These are phyloP conservation scores for Mesocentrotus franciscanus DNA, from an alignment of 53 echinoderm and acorn worm genomes.

Conservation along the genomic window DNA sequence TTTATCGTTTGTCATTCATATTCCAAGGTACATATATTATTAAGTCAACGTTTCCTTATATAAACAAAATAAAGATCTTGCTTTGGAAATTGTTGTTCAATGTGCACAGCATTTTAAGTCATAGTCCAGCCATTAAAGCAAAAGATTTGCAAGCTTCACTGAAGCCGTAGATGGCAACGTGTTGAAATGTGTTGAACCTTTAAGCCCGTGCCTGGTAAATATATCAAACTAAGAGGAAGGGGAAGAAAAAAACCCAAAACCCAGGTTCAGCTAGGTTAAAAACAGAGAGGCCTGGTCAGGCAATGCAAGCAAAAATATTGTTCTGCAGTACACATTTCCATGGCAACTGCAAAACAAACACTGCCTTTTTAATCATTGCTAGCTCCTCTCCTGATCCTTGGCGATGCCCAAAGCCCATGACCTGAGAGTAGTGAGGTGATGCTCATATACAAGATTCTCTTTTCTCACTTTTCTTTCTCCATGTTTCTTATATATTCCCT, in stretches of 20 bases:
- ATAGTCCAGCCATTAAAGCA: not conserved
- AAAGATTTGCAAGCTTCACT: not conserved
- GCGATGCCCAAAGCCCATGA: constrained; percentile 47
- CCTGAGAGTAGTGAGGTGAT: constrained; percentile 20
- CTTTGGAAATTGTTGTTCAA: not conserved
- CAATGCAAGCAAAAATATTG: constrained; percentile 63
- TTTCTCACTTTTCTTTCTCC: not conserved
- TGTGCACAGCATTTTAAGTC: not conserved
- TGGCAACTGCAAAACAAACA: constrained; percentile 66
- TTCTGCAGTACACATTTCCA: constrained; percentile 44
- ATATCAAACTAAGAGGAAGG: not conserved
- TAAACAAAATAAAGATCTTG: not conserved
- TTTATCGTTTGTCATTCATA: no score
- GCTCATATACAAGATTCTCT: not conserved
- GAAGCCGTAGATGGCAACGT: not conserved
- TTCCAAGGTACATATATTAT: not conserved
- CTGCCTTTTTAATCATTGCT: constrained; percentile 53
- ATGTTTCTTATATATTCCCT: constrained; percentile 15
- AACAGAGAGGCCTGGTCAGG: constrained; percentile 60
- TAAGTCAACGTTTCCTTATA: not conserved
- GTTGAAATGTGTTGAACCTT: constrained; percentile 11
- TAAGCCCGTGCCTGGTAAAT: constrained; percentile 33
- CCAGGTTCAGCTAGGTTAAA: constrained; percentile 23
- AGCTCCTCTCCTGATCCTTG: constrained; percentile 40
- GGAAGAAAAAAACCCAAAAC: not conserved